Evolutionary conservation across 2,113 vertebrate genomes (phyloP).

Genomic region (Gymnogyps californianus): DNA sequence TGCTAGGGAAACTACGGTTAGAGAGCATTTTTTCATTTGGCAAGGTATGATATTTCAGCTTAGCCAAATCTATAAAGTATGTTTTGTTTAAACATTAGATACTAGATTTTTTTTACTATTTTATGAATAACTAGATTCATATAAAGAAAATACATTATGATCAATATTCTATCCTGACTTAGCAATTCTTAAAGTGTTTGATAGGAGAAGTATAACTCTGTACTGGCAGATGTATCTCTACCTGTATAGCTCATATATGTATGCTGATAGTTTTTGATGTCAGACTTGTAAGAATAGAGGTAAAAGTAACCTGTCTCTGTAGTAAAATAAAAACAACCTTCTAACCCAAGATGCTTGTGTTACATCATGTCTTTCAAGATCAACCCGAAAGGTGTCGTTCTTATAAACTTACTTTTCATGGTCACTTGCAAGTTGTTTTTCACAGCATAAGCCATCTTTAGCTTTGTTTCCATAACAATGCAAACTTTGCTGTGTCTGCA

Average conservation of each 20-base stretch:
- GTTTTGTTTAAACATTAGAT: background rate
- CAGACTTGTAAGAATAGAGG: background rate
- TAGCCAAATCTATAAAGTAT: background rate
- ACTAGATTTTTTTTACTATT: background rate
- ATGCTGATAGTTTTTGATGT: background rate
- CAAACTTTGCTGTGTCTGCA: background rate
- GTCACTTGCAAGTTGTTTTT: background rate
- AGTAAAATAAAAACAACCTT: background rate
- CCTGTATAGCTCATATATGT: background rate
- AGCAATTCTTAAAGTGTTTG: background rate
- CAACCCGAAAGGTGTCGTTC: background rate
- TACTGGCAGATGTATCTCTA: background rate
- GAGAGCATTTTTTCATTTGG: background rate
- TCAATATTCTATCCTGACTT: background rate
- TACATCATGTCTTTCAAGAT: background rate
- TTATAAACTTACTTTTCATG: background rate
- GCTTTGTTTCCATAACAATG: background rate
- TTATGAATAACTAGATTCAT: background rate
- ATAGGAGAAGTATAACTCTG: background rate
- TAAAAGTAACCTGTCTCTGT: background rate
- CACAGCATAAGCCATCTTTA: background rate
- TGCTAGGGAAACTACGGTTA: background rate
- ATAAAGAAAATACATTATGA: background rate
- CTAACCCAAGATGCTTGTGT: background rate
- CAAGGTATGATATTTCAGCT: background rate